Evolutionary conservation across 1,140 invertebrate genomes (phyloP).

Genomic region (Drosophila littoralis): DNA sequence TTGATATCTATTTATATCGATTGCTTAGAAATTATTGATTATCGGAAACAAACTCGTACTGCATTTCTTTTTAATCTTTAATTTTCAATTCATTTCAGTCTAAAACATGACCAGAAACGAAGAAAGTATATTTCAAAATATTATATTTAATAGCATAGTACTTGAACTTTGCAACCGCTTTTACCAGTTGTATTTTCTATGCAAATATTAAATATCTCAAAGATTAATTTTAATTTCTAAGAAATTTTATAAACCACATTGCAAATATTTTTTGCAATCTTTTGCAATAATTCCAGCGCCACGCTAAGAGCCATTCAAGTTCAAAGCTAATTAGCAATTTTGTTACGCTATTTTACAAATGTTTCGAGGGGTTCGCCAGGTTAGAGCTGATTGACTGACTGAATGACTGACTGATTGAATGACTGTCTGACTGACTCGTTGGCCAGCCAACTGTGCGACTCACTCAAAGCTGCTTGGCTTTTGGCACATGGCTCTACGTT

Average conservation of each 20-base stretch:
- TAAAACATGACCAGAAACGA: too few relatives aligned
- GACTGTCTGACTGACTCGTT: conserved; percentile 32
- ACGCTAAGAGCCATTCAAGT: conserved; percentile 9
- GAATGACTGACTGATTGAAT: conserved; percentile 5
- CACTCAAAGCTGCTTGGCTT: conserved; percentile 25
- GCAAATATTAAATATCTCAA: background rate
- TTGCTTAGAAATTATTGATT: too few relatives aligned
- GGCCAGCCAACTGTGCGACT: conserved; percentile 17
- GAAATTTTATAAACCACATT: background rate
- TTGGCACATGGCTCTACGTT: conserved; percentile 40
- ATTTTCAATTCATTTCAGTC: too few relatives aligned
- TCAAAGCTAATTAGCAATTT: conserved; percentile 36
- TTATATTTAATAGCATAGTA: too few relatives aligned
- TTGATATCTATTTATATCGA: too few relatives aligned
- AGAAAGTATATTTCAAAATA: too few relatives aligned
- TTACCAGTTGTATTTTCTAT: too few relatives aligned
- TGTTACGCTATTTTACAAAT: conserved; percentile 38
- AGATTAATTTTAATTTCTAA: background rate
- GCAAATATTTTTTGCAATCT: background rate
- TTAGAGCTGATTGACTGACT: conserved; percentile 4
- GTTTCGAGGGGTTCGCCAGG: conserved; percentile 21
- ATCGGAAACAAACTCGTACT: too few relatives aligned
- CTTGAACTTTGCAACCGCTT: too few relatives aligned
- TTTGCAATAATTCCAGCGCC: background rate
- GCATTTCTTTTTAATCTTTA: too few relatives aligned